Evolutionary conservation across 2,888 invertebrate species (phyloP), one percentile per base, ranked within the genome.

Genomic region (Xestoiulus laeticollis): DNA sequence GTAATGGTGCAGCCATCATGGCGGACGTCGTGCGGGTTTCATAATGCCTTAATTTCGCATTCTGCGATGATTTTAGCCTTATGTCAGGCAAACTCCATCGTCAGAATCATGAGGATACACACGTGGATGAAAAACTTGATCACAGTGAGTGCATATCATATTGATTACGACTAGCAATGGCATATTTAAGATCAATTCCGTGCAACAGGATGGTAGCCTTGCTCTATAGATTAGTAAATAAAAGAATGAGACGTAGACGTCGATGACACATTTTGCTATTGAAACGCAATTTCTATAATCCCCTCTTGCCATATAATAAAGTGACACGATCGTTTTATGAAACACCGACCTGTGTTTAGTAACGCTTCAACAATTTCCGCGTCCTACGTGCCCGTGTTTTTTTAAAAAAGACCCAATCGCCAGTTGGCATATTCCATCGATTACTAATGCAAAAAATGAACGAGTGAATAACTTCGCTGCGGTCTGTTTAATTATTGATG

Each of bases 31-130:
- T 16, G 26, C 85, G 38, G 19, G n/a, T 85, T 19, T 32, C 16
- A 22, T 85, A 85, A 38, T 85, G 85, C 19, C 38, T 85, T 85
- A 85, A 43, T 85, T 85, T 85, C 85, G 38, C 85, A 85, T 43
- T 44, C 43, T 85, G 19, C 85, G 44, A 85, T 85, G 38, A 43
- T 22, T 85, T 85, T 38, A 44, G 44, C 22, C 44, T 85, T 85
- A 85, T 85, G 85, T 44, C 85, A 44, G 44, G 44, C 44, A 85
- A 38, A 85, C 85, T 43, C 43, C 22, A 85, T 85, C 44, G 43
- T 22, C 38, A 38, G 44, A 85, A 44, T 85, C 33, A 44, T 44
- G 43, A 85, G 85, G 26, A 85, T 38, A 44, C 22, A 22, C 43
- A 32, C 12, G 85, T 85, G 38, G 85, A 44, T 26, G 85, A 85